These are phyloP conservation scores for Gavia stellata DNA, from an alignment of 2,113 vertebrate genomes.

Conservation along the genomic window DNA sequence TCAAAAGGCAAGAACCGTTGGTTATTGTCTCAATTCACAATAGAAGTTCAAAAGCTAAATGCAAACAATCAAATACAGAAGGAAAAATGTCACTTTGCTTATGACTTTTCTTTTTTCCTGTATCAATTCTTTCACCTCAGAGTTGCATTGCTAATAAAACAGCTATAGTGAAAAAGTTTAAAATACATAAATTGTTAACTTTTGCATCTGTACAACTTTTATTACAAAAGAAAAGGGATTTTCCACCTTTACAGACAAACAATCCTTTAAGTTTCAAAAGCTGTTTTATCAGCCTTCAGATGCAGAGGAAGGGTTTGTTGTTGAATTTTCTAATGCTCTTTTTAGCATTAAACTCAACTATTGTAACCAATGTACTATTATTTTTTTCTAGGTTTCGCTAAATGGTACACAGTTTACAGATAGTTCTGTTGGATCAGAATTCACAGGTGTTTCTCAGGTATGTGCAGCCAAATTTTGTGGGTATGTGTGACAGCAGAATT, in stretches of 20 bases:
- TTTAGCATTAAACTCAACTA: neutral
- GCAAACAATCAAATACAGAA: neutral
- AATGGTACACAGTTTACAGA: conserved; percentile 88
- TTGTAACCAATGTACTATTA: neutral
- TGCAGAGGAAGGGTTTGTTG: neutral
- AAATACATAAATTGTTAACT: neutral
- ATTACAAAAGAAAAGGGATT: neutral
- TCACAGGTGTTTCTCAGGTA: conserved; percentile 89
- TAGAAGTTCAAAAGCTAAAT: neutral
- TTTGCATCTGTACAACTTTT: neutral
- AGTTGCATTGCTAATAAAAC: neutral
- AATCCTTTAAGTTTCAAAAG: neutral
- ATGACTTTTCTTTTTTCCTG: neutral
- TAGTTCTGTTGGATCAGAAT: conserved; percentile 84
- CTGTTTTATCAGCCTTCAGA: neutral
- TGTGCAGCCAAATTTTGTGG: neutral
- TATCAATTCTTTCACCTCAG: neutral
- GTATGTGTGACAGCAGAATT: neutral
- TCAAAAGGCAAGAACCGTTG: neutral
- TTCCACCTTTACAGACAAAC: neutral
- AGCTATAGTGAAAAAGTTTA: neutral
- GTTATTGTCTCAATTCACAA: neutral
- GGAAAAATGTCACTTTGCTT: neutral
- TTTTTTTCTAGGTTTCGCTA: conserved; percentile 75
- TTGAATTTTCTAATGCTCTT: neutral